Base-by-base conservation (phyloP, 2,113 vertebrate species). In the Andinoacara biseriatus region DNA sequence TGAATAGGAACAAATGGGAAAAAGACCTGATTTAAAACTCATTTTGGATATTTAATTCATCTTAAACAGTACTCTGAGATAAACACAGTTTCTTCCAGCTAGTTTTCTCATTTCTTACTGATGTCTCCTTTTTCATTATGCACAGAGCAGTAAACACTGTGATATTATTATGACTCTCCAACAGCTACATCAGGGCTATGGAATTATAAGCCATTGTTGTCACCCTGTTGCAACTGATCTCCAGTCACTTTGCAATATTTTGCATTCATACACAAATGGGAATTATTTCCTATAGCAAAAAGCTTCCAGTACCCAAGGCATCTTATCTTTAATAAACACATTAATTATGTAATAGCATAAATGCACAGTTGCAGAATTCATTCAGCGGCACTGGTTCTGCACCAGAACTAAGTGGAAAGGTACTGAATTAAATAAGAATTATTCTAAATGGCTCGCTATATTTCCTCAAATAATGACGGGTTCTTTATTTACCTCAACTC, bases 241-340 rank as follows among this genome's bases (percentile, higher is more conserved):
- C 60, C 83, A 91, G 79, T 87, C 83, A 56, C 72, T 76, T 78
- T 91, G 80, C 77, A 82, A 61, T 85, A 83, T 89, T 87, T 86
- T 87, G 74, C 56, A 87, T 92, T 93, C 78, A 83, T 83, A 86
- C 65, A 83, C 89, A 93, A 91, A 93, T 90, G 78, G 83, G 91
- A 92, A 91, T 91, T 80, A 89, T 92, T 89, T 82, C 59, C 76
- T 78, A 61, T 35, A 69, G 88, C 76, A 81, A 78, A 89, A 91
- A 75, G 75, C 79, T 40, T 81, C 60, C 82, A 56, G 75, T 65
- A 87, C 84, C 84, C 77, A 58, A 83, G 83, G 83, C 88, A 77
- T 86, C 81, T 60, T 90, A 89, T 94, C 89, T 91, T 89, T 92
- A 87, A 92, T 92, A 92, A 93, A 92, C 87, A 91, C 86, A 90